Evolutionary conservation across 1,140 invertebrate genomes (phyloP), one percentile per base, ranked within the genome.

Genomic region (Ostrea denselamellosa): DNA sequence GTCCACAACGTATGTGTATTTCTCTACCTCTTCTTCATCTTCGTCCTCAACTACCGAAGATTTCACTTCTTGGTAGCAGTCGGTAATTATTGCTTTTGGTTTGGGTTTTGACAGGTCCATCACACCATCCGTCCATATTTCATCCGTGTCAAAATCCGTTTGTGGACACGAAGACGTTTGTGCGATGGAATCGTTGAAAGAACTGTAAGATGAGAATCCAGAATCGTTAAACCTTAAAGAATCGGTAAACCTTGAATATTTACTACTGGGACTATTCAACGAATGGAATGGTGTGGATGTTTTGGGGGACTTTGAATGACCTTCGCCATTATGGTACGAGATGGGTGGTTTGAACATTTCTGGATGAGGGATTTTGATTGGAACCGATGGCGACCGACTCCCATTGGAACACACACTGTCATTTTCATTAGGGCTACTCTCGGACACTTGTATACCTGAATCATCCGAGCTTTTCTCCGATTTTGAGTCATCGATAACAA

Each of bases 221-320:
- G 68, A 77, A 77, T 77, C 68, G 28, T 25, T 77, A 77, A 77
- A 77, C 25, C 25, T 14, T 34, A 77, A 14, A 25, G 68, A 34
- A 0, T 77, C 68, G 68, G 25, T 10, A 77, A 14, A 77, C 28
- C 68, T 77, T 0, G 28, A 14, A 34, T 68, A 62, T 19, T 85
- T 85, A 22, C 53, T 52, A 56, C 85, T 52, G 34, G 85, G 52
- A 68, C 62, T 85, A 85, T 68, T 22, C 22, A 85, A 68, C 19
- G 68, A 44, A 68, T 71, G 85, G 19, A 68, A 68, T 68, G 52
- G 62, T 34, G 85, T 68, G 58, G 58, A 85, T 44, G 85, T 68
- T 65, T 85, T 85, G 19, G 58, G 68, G 68, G 68, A 77, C 53
- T 85, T 85, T 52, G 85, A 68, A 71, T 51, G 34, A 85, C 52